Conservation (phyloP, 2,888 invertebrate species). For the Scaptomyza cyrtandrae region DNA sequence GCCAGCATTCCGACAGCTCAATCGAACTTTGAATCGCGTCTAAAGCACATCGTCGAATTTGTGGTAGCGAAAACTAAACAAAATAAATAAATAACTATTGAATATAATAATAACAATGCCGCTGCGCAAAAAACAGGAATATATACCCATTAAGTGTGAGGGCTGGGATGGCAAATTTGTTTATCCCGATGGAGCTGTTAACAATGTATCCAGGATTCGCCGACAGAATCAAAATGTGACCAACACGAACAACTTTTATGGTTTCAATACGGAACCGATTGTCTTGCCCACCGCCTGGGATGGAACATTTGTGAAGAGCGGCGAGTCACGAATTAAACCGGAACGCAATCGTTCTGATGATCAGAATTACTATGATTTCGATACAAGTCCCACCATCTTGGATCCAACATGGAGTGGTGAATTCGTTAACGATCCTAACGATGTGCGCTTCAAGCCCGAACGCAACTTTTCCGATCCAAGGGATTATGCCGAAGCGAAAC, state of each 20-base stretch:
- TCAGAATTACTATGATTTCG: slow-evolving; percentile 80
- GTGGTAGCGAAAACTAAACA: slow-evolving; percentile 10
- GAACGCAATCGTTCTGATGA: slow-evolving; percentile 83
- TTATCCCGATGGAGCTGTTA: slow-evolving; percentile 78
- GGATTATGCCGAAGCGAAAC: slow-evolving; percentile 82
- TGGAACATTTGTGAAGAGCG: slow-evolving; percentile 82
- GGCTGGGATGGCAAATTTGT: slow-evolving; percentile 84
- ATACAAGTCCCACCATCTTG: slow-evolving; percentile 78
- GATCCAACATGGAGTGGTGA: slow-evolving; percentile 83
- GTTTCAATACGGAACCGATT: slow-evolving; percentile 79
- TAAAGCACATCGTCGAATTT: slow-evolving; percentile 41
- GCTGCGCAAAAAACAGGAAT: slow-evolving; percentile 79
- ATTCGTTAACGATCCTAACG: slow-evolving; percentile 82
- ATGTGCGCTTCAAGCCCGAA: slow-evolving; percentile 83
- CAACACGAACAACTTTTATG: slow-evolving; percentile 83
- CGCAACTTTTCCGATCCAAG: slow-evolving; percentile 83
- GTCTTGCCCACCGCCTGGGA: slow-evolving; percentile 83
- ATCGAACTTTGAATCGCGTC: slow-evolving; percentile 59
- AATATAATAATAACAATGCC: slow-evolving; percentile 66
- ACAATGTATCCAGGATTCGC: slow-evolving; percentile 82
- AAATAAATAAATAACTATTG: background rate
- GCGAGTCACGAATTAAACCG: slow-evolving; percentile 75
- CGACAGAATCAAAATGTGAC: slow-evolving; percentile 83
- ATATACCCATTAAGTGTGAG: slow-evolving; percentile 84
- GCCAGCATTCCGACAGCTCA: slow-evolving; percentile 43